phyloP scores from a whole-genome alignment of 2,797 vertebrate genomes.

The Psittacula derbiana region DNA sequence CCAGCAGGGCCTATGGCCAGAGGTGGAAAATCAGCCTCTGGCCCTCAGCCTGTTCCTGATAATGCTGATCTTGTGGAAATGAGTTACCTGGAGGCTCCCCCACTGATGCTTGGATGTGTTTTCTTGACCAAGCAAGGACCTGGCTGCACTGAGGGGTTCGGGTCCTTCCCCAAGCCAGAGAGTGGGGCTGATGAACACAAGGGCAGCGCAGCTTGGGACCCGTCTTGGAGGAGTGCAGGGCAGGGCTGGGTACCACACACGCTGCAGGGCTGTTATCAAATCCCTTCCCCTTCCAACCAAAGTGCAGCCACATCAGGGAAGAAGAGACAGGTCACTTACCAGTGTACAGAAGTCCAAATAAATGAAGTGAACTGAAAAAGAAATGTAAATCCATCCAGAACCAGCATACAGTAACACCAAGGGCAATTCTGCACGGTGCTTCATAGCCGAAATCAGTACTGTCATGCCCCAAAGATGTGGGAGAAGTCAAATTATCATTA shows the following conservation, averaged over 20 bases:
- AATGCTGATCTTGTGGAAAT: accelerated
- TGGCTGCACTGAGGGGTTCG: not conserved
- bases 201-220: not conserved
- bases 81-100: not conserved
- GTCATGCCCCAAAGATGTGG: not conserved
- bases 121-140: not conserved
- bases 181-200: not conserved
- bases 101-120: not conserved
- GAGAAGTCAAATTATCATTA: not conserved
- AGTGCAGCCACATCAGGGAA: accelerated
- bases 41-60: not conserved
- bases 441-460: not conserved
- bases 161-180: accelerated
- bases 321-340: not conserved
- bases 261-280: not conserved
- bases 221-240: not conserved
- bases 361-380: not conserved
- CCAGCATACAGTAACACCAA: not conserved
- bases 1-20: not conserved
- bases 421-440: not conserved
- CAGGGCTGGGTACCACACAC: not conserved
- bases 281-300: not conserved
- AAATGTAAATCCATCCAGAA: not conserved
- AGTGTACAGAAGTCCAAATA: not conserved
- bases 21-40: not conserved